Evolutionary conservation across 2,888 invertebrate genomes (phyloP).

Genomic region (Seladonia tumulorum): DNA sequence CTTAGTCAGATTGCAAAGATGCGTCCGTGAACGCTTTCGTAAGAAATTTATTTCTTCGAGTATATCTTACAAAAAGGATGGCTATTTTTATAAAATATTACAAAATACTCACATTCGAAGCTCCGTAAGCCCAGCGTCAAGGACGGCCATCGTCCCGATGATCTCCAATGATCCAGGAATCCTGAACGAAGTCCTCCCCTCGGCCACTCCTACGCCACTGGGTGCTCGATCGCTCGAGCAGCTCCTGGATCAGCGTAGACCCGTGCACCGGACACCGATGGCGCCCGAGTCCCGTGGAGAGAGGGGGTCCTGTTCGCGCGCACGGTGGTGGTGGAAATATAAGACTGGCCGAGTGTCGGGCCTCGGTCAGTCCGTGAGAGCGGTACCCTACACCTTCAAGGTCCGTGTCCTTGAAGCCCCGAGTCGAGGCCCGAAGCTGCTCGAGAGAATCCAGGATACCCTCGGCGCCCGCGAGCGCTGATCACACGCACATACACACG

Average conservation of each 20-base stretch:
- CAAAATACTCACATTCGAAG: too few relatives aligned
- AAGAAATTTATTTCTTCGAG: too few relatives aligned
- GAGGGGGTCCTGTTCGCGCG: slow-evolving; percentile 62
- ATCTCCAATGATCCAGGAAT: background rate
- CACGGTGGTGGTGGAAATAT: slow-evolving; percentile 83
- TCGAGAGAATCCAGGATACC: slow-evolving; percentile 27
- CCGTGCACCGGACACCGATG: slow-evolving; percentile 28
- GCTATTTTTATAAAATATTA: too few relatives aligned
- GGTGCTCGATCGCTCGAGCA: slow-evolving; percentile 16
- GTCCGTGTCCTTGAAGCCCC: slow-evolving; percentile 75
- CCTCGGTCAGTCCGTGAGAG: slow-evolving; percentile 82
- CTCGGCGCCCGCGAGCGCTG: slow-evolving; percentile 41
- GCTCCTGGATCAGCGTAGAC: slow-evolving; percentile 41
- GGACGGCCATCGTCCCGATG: too few relatives aligned
- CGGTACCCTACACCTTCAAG: slow-evolving; percentile 81
- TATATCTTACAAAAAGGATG: too few relatives aligned
- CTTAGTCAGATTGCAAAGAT: too few relatives aligned
- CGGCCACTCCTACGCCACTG: slow-evolving; percentile 50
- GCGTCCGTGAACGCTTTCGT: too few relatives aligned
- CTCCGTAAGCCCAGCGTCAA: too few relatives aligned
- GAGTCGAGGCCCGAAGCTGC: slow-evolving; percentile 25
- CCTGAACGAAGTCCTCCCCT: background rate
- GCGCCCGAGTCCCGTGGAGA: slow-evolving; percentile 60
- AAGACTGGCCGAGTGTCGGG: slow-evolving; percentile 79
- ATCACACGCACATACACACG: background rate